A percentile compares a stretch with the other conserved stretches of the same genome.
phyloP scores from a whole-genome alignment of 2,888 invertebrate species.

The Caenorhabditis sp. region DNA sequence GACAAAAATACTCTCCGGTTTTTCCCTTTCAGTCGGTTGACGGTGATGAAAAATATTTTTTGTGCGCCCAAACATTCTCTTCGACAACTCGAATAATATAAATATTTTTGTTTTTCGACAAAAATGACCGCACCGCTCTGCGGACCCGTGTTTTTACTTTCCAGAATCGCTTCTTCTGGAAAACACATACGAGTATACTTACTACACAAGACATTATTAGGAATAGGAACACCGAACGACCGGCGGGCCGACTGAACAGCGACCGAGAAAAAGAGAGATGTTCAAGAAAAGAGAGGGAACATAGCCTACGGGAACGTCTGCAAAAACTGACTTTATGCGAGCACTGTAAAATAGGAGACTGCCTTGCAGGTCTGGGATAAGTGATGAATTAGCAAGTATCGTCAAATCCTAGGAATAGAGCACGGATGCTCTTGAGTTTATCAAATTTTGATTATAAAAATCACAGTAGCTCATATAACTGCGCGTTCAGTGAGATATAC shows the following conservation, averaged over 20 bases:
- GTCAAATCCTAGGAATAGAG: too few species aligned
- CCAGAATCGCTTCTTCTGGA: constrained; percentile 63
- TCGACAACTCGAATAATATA: constrained; percentile 67
- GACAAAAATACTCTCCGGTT: constrained; percentile 59
- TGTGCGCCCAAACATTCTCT: constrained; percentile 66
- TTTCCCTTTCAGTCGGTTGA: constrained; percentile 57
- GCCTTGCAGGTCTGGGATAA: too few species aligned
- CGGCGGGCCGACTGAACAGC: constrained; percentile 23
- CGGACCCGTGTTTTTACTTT: constrained; percentile 54
- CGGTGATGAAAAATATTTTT: constrained; percentile 63
- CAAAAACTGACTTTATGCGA: not conserved
- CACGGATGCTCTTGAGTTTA: too few species aligned
- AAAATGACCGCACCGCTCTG: constrained; percentile 61
- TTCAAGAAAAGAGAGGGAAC: not conserved
- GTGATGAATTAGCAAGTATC: too few species aligned
- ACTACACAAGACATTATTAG: constrained; percentile 61
- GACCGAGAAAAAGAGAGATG: constrained; percentile 1
- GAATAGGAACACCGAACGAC: constrained; percentile 40
- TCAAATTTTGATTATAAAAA: too few species aligned
- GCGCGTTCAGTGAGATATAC: too few species aligned
- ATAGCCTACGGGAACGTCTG: not conserved
- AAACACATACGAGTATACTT: constrained; percentile 62
- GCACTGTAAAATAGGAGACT: too few species aligned
- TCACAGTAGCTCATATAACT: too few species aligned
- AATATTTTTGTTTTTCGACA: constrained; percentile 69